Evolutionary conservation across 2,113 vertebrate genomes (phyloP).

Genomic region (Pachypanchax playfairii): DNA sequence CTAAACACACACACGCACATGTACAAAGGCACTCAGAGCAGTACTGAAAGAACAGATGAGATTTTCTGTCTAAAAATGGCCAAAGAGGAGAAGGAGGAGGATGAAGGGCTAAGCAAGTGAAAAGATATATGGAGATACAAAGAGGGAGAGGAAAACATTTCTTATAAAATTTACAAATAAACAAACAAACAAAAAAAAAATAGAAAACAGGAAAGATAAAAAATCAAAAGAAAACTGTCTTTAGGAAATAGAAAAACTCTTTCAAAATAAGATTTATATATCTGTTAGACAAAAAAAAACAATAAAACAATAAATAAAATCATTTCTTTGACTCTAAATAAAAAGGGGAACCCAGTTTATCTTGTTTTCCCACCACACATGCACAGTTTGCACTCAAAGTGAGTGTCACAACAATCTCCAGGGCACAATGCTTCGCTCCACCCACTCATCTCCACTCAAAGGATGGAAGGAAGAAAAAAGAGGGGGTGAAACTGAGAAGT

Average conservation of each 20-base stretch:
- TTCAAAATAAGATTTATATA: slow-evolving; percentile 63
- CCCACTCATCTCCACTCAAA: slow-evolving; percentile 71
- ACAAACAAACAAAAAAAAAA: background rate
- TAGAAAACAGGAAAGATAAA: slow-evolving; percentile 15
- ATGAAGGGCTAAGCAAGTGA: slow-evolving; percentile 37
- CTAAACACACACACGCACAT: slow-evolving; percentile 25
- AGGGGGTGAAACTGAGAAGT: slow-evolving; percentile 24
- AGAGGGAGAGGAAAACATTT: background rate
- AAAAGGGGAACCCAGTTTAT: slow-evolving; percentile 45
- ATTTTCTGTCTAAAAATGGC: slow-evolving; percentile 74
- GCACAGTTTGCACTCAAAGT: slow-evolving; percentile 23
- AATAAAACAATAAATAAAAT: slow-evolving; percentile 45
- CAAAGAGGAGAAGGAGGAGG: slow-evolving; percentile 36
- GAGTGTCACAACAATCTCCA: slow-evolving; percentile 71
- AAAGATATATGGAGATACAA: slow-evolving; percentile 48
- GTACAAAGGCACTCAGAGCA: slow-evolving; percentile 35
- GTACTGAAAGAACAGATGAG: slow-evolving; percentile 49
- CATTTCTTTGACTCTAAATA: slow-evolving; percentile 44
- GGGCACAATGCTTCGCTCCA: slow-evolving; percentile 69
- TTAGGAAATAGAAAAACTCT: background rate
- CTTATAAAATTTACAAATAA: background rate
- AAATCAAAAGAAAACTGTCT: slow-evolving; percentile 64
- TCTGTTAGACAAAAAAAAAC: slow-evolving; percentile 31
- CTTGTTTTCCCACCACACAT: slow-evolving; percentile 15
- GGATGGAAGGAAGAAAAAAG: slow-evolving; percentile 45